Base-by-base conservation (phyloP, 2,888 invertebrate genomes). In the Pyrochroa serraticornis region DNA sequence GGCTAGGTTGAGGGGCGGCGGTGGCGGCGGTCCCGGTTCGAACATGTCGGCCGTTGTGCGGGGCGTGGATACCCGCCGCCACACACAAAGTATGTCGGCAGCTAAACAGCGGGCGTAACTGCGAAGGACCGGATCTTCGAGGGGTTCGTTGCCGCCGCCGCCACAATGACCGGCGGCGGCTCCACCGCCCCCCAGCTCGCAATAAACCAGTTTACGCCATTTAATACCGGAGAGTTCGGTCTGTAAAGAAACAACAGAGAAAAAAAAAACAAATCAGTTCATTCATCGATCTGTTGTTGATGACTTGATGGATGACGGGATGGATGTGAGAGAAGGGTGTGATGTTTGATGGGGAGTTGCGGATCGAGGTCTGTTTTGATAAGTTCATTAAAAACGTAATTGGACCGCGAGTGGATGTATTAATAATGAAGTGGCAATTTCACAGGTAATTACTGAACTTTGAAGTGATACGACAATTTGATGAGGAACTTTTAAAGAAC, bases 181-280 rank as follows among this genome's bases (percentile, higher is more conserved):
- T 62, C 80, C 80, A 64, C 79, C 79, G 63, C 80, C 79, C 59
- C 80, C 80, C 67, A 79, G 80, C 82, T 91, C 92, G 78, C 90
- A 90, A 87, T 92, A 92, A 79, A 91, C 90, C 76, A 92, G 85
- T 82, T 94, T 95, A 86, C 94, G 93, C 97, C 97, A 97, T 93
- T 96, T 96, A 83, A 98, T 97, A 79, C 97, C 97, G 85, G 95
- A 94, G 80, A 97, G 87, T 86, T 99, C 98, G 82, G 98, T 97
- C 97, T 98, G 87, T 8, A 88, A 87, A 22, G 46, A 45, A 61
- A 53, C 5, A 36, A 46, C n/a, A 31, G 3, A 37, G 13, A 1
- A 41, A 13, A 14, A 38, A 38, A 13, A 13, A 38, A 38, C 31
- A 22, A 41, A 39, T 39, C 8, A 9, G 3, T 22, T 31, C n/a